Percentiles rank a stretch among this genome's conserved stretches.
phyloP scores from a whole-genome alignment of 2,888 invertebrate species.

The Eristalis pertinax region DNA sequence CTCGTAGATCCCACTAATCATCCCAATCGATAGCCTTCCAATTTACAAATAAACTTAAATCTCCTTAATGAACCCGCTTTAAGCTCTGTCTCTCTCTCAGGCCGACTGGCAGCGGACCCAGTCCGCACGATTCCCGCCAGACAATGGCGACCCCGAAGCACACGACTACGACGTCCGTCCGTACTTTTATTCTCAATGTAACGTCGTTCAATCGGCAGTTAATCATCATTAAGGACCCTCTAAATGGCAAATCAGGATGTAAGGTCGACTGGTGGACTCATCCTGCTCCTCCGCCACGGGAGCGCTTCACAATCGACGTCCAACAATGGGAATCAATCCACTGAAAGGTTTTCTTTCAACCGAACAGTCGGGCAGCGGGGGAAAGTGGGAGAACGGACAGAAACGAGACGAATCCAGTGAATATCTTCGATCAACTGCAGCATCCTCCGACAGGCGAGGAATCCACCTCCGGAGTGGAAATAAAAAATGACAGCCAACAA shows the following conservation, averaged over 20 bases:
- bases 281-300: slow-evolving; percentile 6
- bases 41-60: slow-evolving; percentile 47
- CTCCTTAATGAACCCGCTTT: slow-evolving; percentile 51
- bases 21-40: slow-evolving; percentile 39
- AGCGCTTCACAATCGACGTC: slow-evolving; percentile 7
- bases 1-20: slow-evolving; percentile 29
- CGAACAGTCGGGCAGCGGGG: background rate
- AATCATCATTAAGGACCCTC: slow-evolving; percentile 70
- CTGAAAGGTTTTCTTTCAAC: slow-evolving; percentile 56
- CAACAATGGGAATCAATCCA: slow-evolving; percentile 67
- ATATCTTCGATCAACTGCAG: slow-evolving; percentile 64
- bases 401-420: slow-evolving; percentile 26
- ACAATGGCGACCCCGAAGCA: slow-evolving; percentile 27
- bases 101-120: background rate
- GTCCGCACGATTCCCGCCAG: slow-evolving; percentile 13
- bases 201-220: slow-evolving; percentile 24
- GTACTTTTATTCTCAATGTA: background rate
- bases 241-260: slow-evolving; percentile 68
- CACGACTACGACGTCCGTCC: background rate
- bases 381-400: background rate
- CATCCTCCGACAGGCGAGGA: slow-evolving; percentile 37
- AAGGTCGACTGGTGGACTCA: slow-evolving; percentile 64
- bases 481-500: slow-evolving; percentile 30
- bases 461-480: slow-evolving; percentile 41
- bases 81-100: background rate